Evolutionary conservation across 2,113 vertebrate species (phyloP), one percentile per base, ranked within the genome.

Genomic region (Isurus oxyrinchus): DNA sequence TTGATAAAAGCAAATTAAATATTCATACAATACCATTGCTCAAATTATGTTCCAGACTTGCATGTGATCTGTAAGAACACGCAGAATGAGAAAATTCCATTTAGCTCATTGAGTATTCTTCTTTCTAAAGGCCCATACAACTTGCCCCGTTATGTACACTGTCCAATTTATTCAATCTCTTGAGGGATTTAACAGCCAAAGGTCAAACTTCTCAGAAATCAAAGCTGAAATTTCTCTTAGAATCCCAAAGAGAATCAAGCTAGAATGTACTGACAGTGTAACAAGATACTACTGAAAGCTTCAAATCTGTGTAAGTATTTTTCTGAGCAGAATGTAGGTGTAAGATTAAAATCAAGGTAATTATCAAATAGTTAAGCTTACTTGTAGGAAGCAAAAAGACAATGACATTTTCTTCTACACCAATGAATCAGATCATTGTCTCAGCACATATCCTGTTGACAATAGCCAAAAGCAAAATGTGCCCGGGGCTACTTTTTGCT

Each of bases 371-470:
- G 40, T 95, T 95, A 31, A 69, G 66, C 13, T 49, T 69, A 72
- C 67, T 95, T 72, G 67, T 72, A 72, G 27, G 67, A 76, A 95
- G 25, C 63, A 31, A 72, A 76, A 76, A 69, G 40, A 67, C 44
- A 53, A 25, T 53, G 53, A 72, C 67, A 95, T 95, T 76, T 95
- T 76, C 40, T 95, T 76, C 49, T 10, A 94, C 93, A 67, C 25
- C 23, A 25, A 27, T 95, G 94, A 95, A 95, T 53, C 66, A 53
- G 66, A 95, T 95, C 63, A 95, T 49, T 95, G 94, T 95, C 94
- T 72, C 94, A 53, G 94, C 94, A 95, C 25, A 16, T 95, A 95
- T 72, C 94, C 94, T 95, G 67, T 95, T 95, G 94, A 95, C 94
- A 95, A 69, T 76, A 27, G 66, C 49, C 49, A 72, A 95, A 95